Conservation (phyloP, 2,113 vertebrate genomes). For the Dipodomys stephensi region DNA sequence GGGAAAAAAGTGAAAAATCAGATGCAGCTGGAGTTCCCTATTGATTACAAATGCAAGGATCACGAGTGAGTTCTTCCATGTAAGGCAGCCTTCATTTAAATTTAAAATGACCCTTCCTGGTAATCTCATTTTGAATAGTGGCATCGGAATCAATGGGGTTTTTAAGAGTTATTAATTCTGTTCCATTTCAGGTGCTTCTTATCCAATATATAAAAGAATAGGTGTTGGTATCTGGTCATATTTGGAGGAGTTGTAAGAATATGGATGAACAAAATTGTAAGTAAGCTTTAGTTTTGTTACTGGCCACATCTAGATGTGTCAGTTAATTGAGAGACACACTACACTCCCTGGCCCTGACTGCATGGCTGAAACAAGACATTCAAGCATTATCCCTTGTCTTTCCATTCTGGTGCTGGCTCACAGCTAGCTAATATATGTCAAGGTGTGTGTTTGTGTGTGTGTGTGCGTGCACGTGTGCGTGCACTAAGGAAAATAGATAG, state of each 20-base stretch:
- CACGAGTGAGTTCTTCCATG: constrained; percentile 75
- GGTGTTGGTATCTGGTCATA: not conserved
- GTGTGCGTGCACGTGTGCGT: too few species aligned
- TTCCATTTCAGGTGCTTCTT: constrained; percentile 21
- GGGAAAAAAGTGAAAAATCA: constrained; percentile 65
- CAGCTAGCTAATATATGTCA: too few species aligned
- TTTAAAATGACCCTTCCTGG: constrained; percentile 78
- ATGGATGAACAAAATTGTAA: not conserved
- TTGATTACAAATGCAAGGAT: constrained; percentile 77
- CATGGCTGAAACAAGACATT: too few species aligned
- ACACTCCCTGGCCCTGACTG: too few species aligned
- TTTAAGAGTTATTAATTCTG: constrained; percentile 75
- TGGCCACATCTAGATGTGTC: too few species aligned
- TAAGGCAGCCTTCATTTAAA: constrained; percentile 81
- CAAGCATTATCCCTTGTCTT: too few species aligned
- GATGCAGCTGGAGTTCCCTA: constrained; percentile 72
- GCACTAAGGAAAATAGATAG: not conserved
- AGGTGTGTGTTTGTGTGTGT: too few species aligned
- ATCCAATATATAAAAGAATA: not conserved
- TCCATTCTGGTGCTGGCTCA: too few species aligned
- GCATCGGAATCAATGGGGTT: constrained; percentile 68
- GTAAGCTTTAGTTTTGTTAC: not conserved
- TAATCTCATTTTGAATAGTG: constrained; percentile 73
- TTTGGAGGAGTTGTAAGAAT: constrained; percentile 1
- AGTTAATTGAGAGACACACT: too few species aligned